These are phyloP conservation scores for Gila robusta DNA, from an alignment of 2,797 vertebrate species.

Conservation along the genomic window DNA sequence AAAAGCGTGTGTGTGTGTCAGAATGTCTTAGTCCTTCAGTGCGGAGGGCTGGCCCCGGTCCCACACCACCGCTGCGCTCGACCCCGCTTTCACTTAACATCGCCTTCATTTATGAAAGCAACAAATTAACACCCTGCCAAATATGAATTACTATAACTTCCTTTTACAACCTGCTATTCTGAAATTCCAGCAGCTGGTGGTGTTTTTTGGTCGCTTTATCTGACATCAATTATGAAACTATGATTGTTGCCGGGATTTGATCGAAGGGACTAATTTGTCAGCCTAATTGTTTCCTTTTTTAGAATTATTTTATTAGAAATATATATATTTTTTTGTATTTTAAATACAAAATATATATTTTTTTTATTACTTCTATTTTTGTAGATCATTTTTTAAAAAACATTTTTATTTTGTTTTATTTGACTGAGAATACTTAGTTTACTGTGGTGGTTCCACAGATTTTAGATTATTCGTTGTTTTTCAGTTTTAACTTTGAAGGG, in stretches of 20 bases:
- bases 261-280: neutral
- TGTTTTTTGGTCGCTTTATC: neutral
- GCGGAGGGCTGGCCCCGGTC: conserved; percentile 25
- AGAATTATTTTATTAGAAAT: neutral
- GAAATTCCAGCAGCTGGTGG: neutral
- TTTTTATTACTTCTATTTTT: no score
- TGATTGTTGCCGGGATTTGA: neutral
- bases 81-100: neutral
- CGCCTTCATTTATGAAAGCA: conserved; percentile 18
- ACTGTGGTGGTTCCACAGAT: neutral
- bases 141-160: neutral
- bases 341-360: no score
- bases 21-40: conserved; percentile 30
- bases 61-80: conserved; percentile 10
- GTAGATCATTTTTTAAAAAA: neutral
- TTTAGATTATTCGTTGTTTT: neutral
- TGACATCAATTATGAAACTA: neutral
- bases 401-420: neutral
- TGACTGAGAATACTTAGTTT: neutral
- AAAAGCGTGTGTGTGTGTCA: conserved; percentile 57
- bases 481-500: neutral
- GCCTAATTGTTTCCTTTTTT: conserved; percentile 1
- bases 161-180: conserved; percentile 25
- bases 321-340: no score
- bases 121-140: conserved; percentile 29